These are phyloP conservation scores for Geopemphigus sp. DNA, from an alignment of 1,140 invertebrate genomes.

Conservation along the genomic window DNA sequence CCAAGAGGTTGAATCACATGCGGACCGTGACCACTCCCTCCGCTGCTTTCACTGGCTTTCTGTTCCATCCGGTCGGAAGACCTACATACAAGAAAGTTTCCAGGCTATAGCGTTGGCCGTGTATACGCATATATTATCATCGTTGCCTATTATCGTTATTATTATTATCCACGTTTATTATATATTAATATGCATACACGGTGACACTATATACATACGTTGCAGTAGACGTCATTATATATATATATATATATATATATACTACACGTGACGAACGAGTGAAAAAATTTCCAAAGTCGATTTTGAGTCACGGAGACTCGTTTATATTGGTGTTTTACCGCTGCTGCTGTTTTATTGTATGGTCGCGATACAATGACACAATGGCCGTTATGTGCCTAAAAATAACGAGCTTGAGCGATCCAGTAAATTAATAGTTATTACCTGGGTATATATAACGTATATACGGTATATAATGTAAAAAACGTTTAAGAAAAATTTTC, in stretches of 20 bases:
- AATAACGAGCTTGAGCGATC: constrained; percentile 26
- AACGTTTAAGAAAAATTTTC: constrained; percentile 18
- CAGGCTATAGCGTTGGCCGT: constrained; percentile 12
- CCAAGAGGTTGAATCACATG: constrained; percentile 42
- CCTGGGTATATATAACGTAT: background rate
- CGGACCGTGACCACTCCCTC: constrained; percentile 47
- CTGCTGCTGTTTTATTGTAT: background rate
- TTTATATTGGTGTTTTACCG: background rate
- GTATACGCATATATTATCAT: constrained; percentile 35
- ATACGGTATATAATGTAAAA: background rate
- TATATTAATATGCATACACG: constrained; percentile 23
- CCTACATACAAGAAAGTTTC: constrained; percentile 47
- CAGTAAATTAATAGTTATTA: constrained; percentile 5
- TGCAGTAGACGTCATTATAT: too few relatives aligned
- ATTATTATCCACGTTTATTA: background rate
- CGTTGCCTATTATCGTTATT: too few relatives aligned
- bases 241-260: too few relatives aligned
- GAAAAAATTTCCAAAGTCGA: constrained; percentile 12
- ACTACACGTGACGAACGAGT: too few relatives aligned
- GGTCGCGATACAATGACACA: background rate
- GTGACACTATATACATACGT: background rate
- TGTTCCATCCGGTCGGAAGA: constrained; percentile 49
- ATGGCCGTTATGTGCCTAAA: background rate
- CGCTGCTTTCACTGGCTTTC: constrained; percentile 48
- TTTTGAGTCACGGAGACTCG: constrained; percentile 6